Evolutionary conservation across 2,888 invertebrate genomes (phyloP), one percentile per base, ranked within the genome.

Genomic region (Spatulosminthurus flaviceps): DNA sequence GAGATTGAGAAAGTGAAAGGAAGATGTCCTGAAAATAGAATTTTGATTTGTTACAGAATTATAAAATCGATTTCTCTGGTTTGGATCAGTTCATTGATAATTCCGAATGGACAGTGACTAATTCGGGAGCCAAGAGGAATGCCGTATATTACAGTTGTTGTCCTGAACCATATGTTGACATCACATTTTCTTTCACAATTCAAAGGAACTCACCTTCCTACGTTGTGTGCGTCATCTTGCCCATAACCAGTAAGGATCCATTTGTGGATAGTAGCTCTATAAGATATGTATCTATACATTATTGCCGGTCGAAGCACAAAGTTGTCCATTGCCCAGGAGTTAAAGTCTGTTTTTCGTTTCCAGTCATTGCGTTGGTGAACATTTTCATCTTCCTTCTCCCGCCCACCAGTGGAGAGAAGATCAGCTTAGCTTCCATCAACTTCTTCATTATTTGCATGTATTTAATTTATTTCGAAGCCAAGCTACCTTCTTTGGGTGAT

Each of bases 391-490:
- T 84, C 69, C 51, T 85, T 1, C 80, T 85, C 0, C 92, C 92
- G 0, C 91, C 92, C 0, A 90, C 91, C 84, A 90, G 92, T 83
- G 91, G 91, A 21, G 92, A 92, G 86, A 92, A 92, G 87, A 89
- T 92, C n/a, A 81, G 83, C 4, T 64, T 86, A 2, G 84, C 82
- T 5, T 81, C 82, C 19, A 80, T 85, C 28, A 84, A 85, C 77
- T 79, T 83, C 21, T 81, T 85, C 24, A 83, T 84, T 51, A 76
- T 86, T 61, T 84, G 83, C 41, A 76, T 83, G 0, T 85, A 83
- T 77, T 78, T 86, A 51, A 74, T 86, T 24, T 86, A 85, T 77
- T 84, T 86, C 34, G 83, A 85, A 77, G 83, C 81, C n/a, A 89
- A 90, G 86, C 86, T 91, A 74, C 91, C 91, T 16, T 88, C 90